Base-by-base conservation (phyloP, 1,140 invertebrate genomes). In the Chironomus striatipennis region DNA sequence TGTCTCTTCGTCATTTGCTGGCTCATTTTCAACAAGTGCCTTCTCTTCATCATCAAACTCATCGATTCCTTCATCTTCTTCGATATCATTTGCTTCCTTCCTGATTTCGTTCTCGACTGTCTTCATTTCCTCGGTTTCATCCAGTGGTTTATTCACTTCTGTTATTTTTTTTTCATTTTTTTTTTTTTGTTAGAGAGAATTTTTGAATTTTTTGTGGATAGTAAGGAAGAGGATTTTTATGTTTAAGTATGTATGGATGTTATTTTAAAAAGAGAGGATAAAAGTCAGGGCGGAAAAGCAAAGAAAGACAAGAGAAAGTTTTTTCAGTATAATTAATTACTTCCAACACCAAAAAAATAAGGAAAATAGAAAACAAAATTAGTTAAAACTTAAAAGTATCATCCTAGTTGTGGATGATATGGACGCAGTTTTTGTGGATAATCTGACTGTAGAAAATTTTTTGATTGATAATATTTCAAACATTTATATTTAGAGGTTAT, bases 61-160 rank as follows among this genome's bases (percentile, higher is more conserved):
- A n/a, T 74, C 74, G 7, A 70, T 67, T 42, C n/a, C 64, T 74
- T 74, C 64, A 74, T 42, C 74, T 42, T 67, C 42, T 15, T 42
- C 74, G 67, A 42, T 74, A 42, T 65, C 43, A n/a, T 42, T 57
- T 42, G 42, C 65, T 21, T 70, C 9, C 65, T 70, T 70, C 65
- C 18, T 18, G 18, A 18, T 18, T 9, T 7, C 10, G 20, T 70
- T 21, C 3, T 70, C 65, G 10, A 70, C 18, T 20, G 18, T 70
- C 18, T 70, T 21, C 5, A 20, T 18, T 17, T 18, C 65, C 18
- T 15, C 18, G 9, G 65, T 70, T 0, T 18, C 17, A 18, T 70
- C 20, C 9, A 18, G 9, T 70, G 17, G 8, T 20, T 70, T 70
- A 21, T 70, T 70, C 18, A 18, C 17, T 7, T 70, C 65, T 18